These are phyloP conservation scores for Oncorhynchus clarkii DNA, from an alignment of 2,113 vertebrate species.

Conservation along the genomic window DNA sequence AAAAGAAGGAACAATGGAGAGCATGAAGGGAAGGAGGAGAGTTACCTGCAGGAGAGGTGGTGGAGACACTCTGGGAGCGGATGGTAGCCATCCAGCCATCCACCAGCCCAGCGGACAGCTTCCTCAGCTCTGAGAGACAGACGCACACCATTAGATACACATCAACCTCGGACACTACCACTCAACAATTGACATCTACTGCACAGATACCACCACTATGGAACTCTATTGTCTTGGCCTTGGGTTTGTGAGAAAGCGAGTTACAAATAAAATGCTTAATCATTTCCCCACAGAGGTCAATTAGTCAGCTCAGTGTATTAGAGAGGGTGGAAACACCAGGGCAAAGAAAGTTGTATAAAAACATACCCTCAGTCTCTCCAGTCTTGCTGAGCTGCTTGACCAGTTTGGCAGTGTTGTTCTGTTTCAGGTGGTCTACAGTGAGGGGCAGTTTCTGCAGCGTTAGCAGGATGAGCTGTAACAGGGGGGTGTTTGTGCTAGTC, in stretches of 20 bases:
- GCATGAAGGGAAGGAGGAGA: background rate
- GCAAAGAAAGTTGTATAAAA: background rate
- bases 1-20: background rate
- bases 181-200: too few species aligned
- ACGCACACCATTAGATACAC: slow-evolving; percentile 6
- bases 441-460: slow-evolving; percentile 92
- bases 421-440: slow-evolving; percentile 92
- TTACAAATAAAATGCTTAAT: background rate
- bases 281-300: background rate
- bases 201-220: background rate
- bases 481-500: slow-evolving; percentile 84
- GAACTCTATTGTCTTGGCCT: too few species aligned
- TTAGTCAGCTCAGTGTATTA: background rate
- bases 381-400: slow-evolving; percentile 94
- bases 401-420: slow-evolving; percentile 97
- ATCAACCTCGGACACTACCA: background rate
- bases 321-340: background rate
- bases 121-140: slow-evolving; percentile 79
- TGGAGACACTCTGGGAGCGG: slow-evolving; percentile 85
- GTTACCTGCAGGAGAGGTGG: slow-evolving; percentile 71
- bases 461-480: slow-evolving; percentile 89
- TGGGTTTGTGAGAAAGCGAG: background rate
- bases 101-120: slow-evolving; percentile 86
- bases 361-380: slow-evolving; percentile 87
- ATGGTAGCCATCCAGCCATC: slow-evolving; percentile 95